A percentile compares a stretch with the other conserved stretches of the same genome.
Evolutionary conservation across 1,140 invertebrate genomes (phyloP).

Genomic region (Lepidostoma basale): DNA sequence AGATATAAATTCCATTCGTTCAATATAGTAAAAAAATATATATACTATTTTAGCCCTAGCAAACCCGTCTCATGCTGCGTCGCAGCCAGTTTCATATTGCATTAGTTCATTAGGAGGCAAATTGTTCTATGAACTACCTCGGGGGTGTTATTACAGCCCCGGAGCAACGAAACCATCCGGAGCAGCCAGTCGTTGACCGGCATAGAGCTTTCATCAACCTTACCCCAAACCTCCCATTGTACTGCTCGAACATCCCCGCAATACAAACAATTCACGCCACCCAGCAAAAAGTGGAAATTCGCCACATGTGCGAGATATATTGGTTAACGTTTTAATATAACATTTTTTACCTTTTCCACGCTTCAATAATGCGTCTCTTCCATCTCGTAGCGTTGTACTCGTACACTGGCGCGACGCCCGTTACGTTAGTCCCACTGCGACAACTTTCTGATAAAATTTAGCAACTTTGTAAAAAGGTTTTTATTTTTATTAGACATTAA

Average conservation of each 20-base stretch:
- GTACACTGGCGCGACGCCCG: no score
- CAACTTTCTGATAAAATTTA: no score
- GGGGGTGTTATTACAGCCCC: conserved; percentile 2
- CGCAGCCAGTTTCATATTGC: neutral
- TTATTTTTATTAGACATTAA: no score
- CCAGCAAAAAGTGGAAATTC: neutral
- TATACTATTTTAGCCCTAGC: no score
- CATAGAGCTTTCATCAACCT: conserved; percentile 19
- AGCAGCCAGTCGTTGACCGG: conserved; percentile 23
- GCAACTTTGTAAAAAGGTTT: no score
- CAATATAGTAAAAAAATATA: no score
- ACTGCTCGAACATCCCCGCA: neutral
- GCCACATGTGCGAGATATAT: no score
- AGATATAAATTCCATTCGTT: no score
- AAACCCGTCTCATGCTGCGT: neutral
- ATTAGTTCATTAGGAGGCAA: conserved; percentile 9
- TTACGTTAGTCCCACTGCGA: no score
- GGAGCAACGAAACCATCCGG: conserved; percentile 10
- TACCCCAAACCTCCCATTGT: conserved; percentile 3
- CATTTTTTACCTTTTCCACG: neutral
- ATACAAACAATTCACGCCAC: neutral
- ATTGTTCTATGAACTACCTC: neutral
- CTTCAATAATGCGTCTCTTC: neutral
- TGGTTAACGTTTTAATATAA: neutral
- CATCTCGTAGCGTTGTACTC: neutral